Conservation (phyloP, 2,888 invertebrate species). For the Sylvicola cinctus region DNA sequence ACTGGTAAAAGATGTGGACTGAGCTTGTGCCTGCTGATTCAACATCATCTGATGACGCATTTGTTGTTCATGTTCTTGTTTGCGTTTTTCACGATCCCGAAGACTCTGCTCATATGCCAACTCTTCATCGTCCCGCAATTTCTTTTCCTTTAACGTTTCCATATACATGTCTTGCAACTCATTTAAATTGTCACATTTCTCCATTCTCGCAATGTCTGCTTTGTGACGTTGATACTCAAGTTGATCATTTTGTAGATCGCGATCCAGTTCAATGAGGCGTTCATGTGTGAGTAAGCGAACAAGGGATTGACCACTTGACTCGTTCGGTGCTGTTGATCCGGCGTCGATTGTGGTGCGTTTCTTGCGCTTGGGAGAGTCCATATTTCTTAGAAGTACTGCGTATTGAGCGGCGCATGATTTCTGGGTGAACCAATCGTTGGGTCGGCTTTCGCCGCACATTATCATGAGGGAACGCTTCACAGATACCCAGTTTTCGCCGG, state of each 20-base stretch:
- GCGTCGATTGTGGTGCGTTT: constrained; percentile 41
- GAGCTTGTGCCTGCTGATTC: constrained; percentile 4
- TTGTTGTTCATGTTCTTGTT: constrained; percentile 35
- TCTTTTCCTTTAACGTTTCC: constrained; percentile 50
- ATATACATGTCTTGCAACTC: constrained; percentile 53
- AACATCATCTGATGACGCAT: constrained; percentile 28
- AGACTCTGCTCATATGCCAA: constrained; percentile 38
- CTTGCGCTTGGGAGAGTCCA: constrained; percentile 69
- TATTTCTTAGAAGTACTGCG: constrained; percentile 55
- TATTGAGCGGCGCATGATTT: constrained; percentile 83
- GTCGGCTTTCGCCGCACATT: constrained; percentile 53
- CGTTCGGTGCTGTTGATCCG: constrained; percentile 26
- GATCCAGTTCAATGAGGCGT: constrained; percentile 54
- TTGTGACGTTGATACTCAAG: constrained; percentile 53
- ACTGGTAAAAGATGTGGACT: constrained; percentile 2
- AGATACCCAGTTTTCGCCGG: constrained; percentile 83
- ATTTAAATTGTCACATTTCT: constrained; percentile 40
- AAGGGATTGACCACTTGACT: constrained; percentile 61
- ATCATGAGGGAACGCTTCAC: constrained; percentile 63
- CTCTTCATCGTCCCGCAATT: constrained; percentile 45
- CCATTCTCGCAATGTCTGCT: constrained; percentile 29
- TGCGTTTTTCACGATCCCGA: constrained; percentile 40
- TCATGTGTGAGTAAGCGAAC: constrained; percentile 57
- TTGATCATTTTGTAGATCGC: constrained; percentile 46
- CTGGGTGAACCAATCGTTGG: constrained; percentile 75